A percentile compares a stretch with the other conserved stretches of the same genome.
Conservation (phyloP, 2,888 invertebrate species). For the Anthrax anthrax region DNA sequence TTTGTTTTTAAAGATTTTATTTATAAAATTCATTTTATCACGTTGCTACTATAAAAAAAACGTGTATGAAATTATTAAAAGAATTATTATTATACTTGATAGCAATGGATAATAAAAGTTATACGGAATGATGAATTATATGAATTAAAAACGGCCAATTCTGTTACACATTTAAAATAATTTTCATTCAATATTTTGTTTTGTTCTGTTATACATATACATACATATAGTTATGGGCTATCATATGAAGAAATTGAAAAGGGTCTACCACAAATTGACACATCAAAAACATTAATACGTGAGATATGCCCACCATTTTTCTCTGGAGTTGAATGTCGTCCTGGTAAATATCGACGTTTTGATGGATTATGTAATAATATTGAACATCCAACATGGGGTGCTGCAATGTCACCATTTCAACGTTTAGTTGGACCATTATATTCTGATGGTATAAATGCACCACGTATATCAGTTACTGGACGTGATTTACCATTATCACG, state of each 20-base stretch:
- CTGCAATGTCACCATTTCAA: constrained; percentile 70
- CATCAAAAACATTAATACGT: constrained; percentile 69
- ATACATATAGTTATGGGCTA: constrained; percentile 55
- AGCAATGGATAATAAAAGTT: too few relatives aligned
- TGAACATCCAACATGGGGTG: constrained; percentile 80
- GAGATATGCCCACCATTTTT: constrained; percentile 80
- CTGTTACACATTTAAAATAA: too few relatives aligned
- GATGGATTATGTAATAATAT: constrained; percentile 84
- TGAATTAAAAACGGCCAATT: too few relatives aligned
- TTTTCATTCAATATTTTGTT: too few relatives aligned
- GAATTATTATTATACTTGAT: too few relatives aligned
- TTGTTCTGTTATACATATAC: constrained; percentile 1
- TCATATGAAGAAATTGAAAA: constrained; percentile 78
- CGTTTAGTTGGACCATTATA: constrained; percentile 65
- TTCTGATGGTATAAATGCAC: constrained; percentile 71
- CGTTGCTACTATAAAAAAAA: too few relatives aligned
- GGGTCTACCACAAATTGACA: constrained; percentile 73
- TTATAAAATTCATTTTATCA: too few relatives aligned
- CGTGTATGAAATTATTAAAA: too few relatives aligned
- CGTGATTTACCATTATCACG: constrained; percentile 65
- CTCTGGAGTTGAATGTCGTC: constrained; percentile 73
- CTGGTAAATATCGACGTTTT: constrained; percentile 73
- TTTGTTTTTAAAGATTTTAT: too few relatives aligned
- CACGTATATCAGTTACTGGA: constrained; percentile 65
- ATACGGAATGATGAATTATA: too few relatives aligned